phyloP scores from a whole-genome alignment of 2,113 vertebrate genomes.

The Anoplopoma fimbria region DNA sequence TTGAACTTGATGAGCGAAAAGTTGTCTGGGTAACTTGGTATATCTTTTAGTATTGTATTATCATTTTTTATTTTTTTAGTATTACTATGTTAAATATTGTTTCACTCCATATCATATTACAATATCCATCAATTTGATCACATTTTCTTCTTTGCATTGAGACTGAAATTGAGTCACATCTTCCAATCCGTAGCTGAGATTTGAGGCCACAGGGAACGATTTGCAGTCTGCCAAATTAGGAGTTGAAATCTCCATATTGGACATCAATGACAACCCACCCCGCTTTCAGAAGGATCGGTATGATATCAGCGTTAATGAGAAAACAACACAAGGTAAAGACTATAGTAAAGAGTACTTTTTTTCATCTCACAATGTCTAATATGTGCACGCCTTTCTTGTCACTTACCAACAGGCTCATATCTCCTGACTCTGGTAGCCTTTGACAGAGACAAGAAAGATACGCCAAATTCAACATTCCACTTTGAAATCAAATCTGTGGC shows the following conservation, averaged over 20 bases:
- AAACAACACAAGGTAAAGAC: constrained; percentile 68
- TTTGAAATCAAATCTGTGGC: constrained; percentile 69
- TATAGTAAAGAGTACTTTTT: not conserved
- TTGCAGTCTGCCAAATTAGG: constrained; percentile 53
- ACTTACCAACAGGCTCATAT: constrained; percentile 49
- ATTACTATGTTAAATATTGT: no score
- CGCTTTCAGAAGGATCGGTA: constrained; percentile 59
- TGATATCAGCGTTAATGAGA: constrained; percentile 57
- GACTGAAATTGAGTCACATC: not conserved
- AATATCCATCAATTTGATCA: not conserved
- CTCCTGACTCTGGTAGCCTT: constrained; percentile 51
- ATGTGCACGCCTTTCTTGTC: not conserved
- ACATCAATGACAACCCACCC: constrained; percentile 83
- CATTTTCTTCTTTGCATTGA: not conserved
- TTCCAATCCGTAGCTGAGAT: constrained; percentile 56
- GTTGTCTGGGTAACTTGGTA: no score
- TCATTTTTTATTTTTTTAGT: no score
- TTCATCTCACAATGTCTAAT: not conserved
- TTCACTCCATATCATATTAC: not conserved
- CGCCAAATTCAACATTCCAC: constrained; percentile 70
- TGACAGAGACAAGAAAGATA: constrained; percentile 58
- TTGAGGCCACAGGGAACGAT: constrained; percentile 59
- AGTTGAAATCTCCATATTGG: constrained; percentile 71
- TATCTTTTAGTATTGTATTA: no score
- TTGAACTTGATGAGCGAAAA: no score